Conservation (phyloP, 2,797 vertebrate genomes). For the Corythornis leucogaster region DNA sequence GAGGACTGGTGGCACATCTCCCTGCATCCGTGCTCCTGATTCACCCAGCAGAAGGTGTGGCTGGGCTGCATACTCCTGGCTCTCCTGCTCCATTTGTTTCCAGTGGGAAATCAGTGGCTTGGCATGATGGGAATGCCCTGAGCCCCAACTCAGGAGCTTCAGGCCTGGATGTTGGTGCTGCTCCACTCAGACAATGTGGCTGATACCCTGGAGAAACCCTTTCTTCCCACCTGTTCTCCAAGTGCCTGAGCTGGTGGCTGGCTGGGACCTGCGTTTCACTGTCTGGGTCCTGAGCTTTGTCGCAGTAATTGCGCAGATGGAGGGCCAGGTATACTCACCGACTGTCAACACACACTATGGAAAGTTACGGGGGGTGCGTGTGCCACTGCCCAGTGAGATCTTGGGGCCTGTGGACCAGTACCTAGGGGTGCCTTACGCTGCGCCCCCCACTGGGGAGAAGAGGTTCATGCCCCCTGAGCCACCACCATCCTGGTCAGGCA, state of each 20-base stretch:
- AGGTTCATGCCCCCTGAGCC: slow-evolving; percentile 97
- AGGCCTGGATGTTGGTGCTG: slow-evolving; percentile 64
- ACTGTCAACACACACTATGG: slow-evolving; percentile 98
- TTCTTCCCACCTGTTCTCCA: slow-evolving; percentile 64
- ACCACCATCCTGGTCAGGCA: slow-evolving; percentile 96
- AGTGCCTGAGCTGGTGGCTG: slow-evolving; percentile 72
- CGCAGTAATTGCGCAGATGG: slow-evolving; percentile 73
- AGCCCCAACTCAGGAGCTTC: slow-evolving; percentile 73
- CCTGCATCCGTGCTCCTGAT: neutral
- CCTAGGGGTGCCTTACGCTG: slow-evolving; percentile 94
- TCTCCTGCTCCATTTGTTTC: neutral
- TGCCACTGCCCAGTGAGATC: slow-evolving; percentile 95
- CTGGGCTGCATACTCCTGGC: neutral
- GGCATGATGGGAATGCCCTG: slow-evolving; percentile 70
- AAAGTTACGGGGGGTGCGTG: slow-evolving; percentile 92
- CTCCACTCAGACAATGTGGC: slow-evolving; percentile 79
- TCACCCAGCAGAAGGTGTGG: slow-evolving; percentile 1
- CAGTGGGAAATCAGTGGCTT: neutral
- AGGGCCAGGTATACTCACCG: slow-evolving; percentile 91
- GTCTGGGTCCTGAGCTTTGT: slow-evolving; percentile 91
- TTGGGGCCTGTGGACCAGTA: slow-evolving; percentile 98
- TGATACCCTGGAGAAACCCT: slow-evolving; percentile 66
- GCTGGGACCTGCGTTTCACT: slow-evolving; percentile 78
- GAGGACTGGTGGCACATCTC: neutral
- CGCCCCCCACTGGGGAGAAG: slow-evolving; percentile 92